A percentile compares a stretch with the other conserved stretches of the same genome.
These are phyloP conservation scores for Spermophilus dauricus DNA, from an alignment of 2,113 vertebrate species.

Conservation along the genomic window DNA sequence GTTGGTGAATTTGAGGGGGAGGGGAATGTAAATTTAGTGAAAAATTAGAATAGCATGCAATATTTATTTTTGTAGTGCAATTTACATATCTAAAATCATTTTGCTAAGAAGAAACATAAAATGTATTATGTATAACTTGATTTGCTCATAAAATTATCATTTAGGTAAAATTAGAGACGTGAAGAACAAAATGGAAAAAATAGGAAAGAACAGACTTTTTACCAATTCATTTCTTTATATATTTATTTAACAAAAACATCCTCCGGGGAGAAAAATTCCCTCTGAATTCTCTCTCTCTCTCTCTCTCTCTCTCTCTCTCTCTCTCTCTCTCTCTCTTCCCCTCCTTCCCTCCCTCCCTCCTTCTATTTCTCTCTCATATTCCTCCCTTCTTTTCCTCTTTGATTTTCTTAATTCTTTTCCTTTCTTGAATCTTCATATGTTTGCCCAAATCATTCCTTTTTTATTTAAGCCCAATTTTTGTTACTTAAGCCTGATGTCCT, in stretches of 20 bases:
- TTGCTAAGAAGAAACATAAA: slow-evolving; percentile 83
- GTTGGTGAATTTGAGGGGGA: slow-evolving; percentile 37
- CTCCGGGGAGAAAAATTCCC: not conserved
- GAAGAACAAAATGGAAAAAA: slow-evolving; percentile 84
- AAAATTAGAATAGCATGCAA: slow-evolving; percentile 85
- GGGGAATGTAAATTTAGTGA: slow-evolving; percentile 79
- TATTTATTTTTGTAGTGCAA: slow-evolving; percentile 84
- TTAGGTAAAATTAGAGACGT: slow-evolving; percentile 86
- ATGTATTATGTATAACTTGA: slow-evolving; percentile 87
- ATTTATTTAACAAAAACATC: slow-evolving; percentile 80
- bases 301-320: not conserved
- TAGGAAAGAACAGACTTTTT: slow-evolving; percentile 83
- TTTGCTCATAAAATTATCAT: slow-evolving; percentile 87
- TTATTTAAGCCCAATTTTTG: not conserved
- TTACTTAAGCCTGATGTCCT: not conserved
- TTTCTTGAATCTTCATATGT: not conserved
- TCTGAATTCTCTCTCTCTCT: not conserved
- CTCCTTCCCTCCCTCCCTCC: accelerated
- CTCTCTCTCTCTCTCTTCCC: accelerated
- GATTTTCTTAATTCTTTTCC: not conserved
- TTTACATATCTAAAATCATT: slow-evolving; percentile 86
- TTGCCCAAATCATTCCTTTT: not conserved
- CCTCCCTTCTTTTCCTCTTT: accelerated
- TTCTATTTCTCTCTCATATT: accelerated
- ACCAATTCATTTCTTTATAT: slow-evolving; percentile 79